Conservation (phyloP, 2,888 invertebrate genomes). For the Priocnemis perturbator region DNA sequence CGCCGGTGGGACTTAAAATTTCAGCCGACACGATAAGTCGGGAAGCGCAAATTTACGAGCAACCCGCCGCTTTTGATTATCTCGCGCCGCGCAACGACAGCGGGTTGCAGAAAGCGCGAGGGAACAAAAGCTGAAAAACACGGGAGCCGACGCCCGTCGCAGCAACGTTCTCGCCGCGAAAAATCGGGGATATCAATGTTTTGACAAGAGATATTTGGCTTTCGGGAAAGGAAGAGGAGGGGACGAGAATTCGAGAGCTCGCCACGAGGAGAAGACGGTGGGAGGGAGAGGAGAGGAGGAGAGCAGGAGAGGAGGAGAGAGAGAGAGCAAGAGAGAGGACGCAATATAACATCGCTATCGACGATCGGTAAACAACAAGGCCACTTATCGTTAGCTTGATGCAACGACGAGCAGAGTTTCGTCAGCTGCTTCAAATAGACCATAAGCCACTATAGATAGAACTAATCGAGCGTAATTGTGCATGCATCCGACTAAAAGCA, state of each 20-base stretch:
- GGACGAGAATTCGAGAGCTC: constrained; percentile 6
- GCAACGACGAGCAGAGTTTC: constrained; percentile 71
- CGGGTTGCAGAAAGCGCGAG: neutral
- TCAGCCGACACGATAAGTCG: no score
- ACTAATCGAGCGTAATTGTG: constrained; percentile 46
- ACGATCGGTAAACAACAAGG: constrained; percentile 57
- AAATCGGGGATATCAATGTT: constrained; percentile 45
- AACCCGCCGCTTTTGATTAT: no score
- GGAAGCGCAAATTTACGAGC: no score
- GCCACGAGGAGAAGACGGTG: no score
- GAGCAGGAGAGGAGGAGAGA: constrained; percentile 12
- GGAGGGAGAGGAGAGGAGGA: constrained; percentile 8
- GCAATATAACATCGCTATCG: constrained; percentile 45
- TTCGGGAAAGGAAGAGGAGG: neutral
- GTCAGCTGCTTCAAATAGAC: constrained; percentile 64
- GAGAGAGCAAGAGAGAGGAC: constrained; percentile 17
- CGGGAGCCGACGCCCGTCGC: neutral
- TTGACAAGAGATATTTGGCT: constrained; percentile 43
- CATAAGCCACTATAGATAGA: constrained; percentile 44
- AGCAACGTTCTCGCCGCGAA: neutral
- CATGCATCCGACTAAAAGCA: constrained; percentile 32
- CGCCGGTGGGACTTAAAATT: no score
- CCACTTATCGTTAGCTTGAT: constrained; percentile 61
- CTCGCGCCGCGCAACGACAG: no score
- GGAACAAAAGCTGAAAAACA: neutral